Evolutionary conservation across 1,140 invertebrate species (phyloP), one percentile per base, ranked within the genome.

Genomic region (Drosophila pseudoananassae): DNA sequence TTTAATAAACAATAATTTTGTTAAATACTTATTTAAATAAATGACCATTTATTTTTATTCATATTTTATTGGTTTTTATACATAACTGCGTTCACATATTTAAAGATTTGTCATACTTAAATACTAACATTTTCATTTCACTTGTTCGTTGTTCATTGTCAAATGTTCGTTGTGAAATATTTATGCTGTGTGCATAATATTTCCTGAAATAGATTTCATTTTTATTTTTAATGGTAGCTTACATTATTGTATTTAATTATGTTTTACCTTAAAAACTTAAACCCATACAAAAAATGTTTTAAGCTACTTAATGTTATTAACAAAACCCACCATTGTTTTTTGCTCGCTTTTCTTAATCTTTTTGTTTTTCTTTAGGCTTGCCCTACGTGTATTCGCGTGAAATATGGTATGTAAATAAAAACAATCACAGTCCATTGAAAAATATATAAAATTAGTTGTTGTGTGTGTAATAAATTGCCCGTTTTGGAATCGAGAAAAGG

Each of bases 371-470:
- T 61, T 71, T 47, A 66, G 54, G 61, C 53, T 55, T 43, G 49
- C 50, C 53, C 56, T 66, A 59, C 46, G 49, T 61, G 49, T 72
- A 68, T 81, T 75, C 64, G 78, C 61, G 72, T 79, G 78, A 65
- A 76, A 65, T 64, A 74, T 64, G 71, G 61, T 64, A 74, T 64
- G 71, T 82, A 82, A 85, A 75, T 43, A 82, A 84, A 77, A 66
- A 88, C 83, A 88, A 88, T 88, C 83, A 88, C 83, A 88, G 83
- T 88, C 83, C 83, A 88, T 88, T 88, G 83, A 88, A 88, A 63
- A 79, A 83, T 88, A 76, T 78, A 88, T 83, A 83, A 88, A 83
- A 87, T 88, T 76, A 87, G 45, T 87, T 78, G 76, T 70, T 51
- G 50, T 52, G 15, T 55, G 29, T 56, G 75, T 71, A 54, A 78